phyloP scores from a whole-genome alignment of 1,140 invertebrate genomes.

The Capitella teleta region DNA sequence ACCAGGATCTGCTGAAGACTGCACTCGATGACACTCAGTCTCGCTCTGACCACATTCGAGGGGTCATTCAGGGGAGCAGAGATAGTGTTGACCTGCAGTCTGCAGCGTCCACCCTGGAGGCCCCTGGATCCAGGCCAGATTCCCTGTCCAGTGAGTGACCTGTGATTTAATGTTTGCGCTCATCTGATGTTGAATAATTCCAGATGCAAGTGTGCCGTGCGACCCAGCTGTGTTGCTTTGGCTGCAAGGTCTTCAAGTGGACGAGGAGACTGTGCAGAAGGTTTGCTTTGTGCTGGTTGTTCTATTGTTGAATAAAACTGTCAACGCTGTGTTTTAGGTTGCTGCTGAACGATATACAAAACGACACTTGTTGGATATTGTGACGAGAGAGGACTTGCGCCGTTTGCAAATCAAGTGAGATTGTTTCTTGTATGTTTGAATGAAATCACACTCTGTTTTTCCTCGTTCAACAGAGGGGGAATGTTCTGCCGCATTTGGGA shows the following conservation, averaged over 20 bases:
- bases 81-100: neutral
- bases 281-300: neutral
- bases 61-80: constrained; percentile 6
- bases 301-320: neutral
- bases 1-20: constrained; percentile 58
- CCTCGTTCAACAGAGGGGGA: constrained; percentile 24
- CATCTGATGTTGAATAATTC: neutral
- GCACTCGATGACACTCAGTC: constrained; percentile 59
- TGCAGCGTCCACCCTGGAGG: neutral
- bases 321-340: constrained; percentile 46
- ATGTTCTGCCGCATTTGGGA: constrained; percentile 34
- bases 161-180: neutral
- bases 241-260: neutral
- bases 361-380: constrained; percentile 61
- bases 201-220: neutral
- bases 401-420: constrained; percentile 57
- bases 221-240: neutral
- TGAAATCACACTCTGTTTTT: constrained; percentile 6
- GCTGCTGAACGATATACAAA: constrained; percentile 64
- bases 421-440: neutral
- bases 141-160: neutral
- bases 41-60: constrained; percentile 41
- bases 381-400: constrained; percentile 64
- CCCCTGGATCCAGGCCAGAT: neutral
- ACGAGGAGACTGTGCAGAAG: too few species aligned